phyloP scores from a whole-genome alignment of 2,888 invertebrate species.

The Euplagia quadripunctaria region DNA sequence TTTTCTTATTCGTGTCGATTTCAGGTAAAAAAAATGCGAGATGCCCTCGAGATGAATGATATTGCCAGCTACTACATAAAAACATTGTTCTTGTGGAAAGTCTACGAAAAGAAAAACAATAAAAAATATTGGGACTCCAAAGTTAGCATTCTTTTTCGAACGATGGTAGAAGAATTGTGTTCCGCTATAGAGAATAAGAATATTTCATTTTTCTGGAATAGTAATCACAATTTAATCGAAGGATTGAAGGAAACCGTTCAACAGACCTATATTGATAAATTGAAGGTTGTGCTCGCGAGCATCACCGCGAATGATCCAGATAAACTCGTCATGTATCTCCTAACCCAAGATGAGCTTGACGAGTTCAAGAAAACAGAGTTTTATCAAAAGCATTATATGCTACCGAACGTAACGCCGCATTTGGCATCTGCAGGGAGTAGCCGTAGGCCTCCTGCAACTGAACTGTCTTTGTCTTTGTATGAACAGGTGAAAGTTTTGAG shows the following conservation, averaged over 20 bases:
- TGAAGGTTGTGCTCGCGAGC: conserved; percentile 72
- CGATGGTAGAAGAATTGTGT: conserved; percentile 73
- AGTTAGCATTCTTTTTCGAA: conserved; percentile 64
- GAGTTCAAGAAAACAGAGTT: conserved; percentile 69
- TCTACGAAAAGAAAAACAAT: conserved; percentile 62
- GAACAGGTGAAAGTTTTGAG: conserved; percentile 53
- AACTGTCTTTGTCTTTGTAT: conserved; percentile 28
- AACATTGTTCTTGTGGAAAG: conserved; percentile 83
- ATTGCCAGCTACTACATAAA: conserved; percentile 88
- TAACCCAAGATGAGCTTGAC: conserved; percentile 65
- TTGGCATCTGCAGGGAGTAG: neutral
- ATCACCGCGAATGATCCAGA: conserved; percentile 71
- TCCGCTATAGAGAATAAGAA: conserved; percentile 63
- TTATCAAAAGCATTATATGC: conserved; percentile 56
- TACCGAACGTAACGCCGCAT: conserved; percentile 26
- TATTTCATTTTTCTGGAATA: conserved; percentile 77
- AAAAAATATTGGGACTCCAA: conserved; percentile 74
- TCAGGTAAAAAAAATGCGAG: conserved; percentile 85
- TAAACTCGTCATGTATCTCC: conserved; percentile 59
- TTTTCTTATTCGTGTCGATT: conserved; percentile 25
- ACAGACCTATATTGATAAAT: conserved; percentile 66
- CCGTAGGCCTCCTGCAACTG: neutral
- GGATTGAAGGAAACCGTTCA: conserved; percentile 66
- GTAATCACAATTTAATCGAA: conserved; percentile 71
- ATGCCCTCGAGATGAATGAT: conserved; percentile 72